phyloP scores from a whole-genome alignment of 2,888 invertebrate genomes.

The Eristalis intricaria region DNA sequence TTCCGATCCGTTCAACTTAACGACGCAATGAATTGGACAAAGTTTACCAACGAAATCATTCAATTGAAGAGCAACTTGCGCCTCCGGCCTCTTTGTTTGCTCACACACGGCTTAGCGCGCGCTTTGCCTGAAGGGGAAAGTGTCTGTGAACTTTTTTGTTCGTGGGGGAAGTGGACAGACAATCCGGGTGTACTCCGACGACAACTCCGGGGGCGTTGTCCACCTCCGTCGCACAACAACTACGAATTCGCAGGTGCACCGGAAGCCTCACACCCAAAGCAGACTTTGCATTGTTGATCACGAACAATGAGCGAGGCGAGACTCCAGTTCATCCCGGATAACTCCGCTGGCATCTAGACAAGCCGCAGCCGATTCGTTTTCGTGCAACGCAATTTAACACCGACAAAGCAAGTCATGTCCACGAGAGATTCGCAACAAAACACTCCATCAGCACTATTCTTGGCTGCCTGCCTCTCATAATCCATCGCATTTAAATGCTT shows the following conservation, averaged over 20 bases:
- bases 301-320: background rate
- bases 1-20: background rate
- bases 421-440: background rate
- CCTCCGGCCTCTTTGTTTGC: background rate
- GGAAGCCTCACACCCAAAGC: constrained; percentile 31
- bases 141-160: background rate
- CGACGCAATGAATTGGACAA: background rate
- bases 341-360: background rate
- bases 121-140: background rate
- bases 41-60: background rate
- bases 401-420: constrained; percentile 2
- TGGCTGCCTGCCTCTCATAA: background rate
- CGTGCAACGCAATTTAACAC: constrained; percentile 10
- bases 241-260: constrained; percentile 38
- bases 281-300: constrained; percentile 19
- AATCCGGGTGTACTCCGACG: background rate
- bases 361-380: background rate
- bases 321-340: constrained; percentile 51
- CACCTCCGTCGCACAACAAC: background rate
- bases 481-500: background rate
- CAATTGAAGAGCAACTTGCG: background rate
- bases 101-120: background rate
- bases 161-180: too few species aligned
- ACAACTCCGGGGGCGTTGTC: background rate
- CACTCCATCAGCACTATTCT: constrained; percentile 10